Evolutionary conservation across 2,888 invertebrate species (phyloP).

Genomic region (Folsomia manolachei): DNA sequence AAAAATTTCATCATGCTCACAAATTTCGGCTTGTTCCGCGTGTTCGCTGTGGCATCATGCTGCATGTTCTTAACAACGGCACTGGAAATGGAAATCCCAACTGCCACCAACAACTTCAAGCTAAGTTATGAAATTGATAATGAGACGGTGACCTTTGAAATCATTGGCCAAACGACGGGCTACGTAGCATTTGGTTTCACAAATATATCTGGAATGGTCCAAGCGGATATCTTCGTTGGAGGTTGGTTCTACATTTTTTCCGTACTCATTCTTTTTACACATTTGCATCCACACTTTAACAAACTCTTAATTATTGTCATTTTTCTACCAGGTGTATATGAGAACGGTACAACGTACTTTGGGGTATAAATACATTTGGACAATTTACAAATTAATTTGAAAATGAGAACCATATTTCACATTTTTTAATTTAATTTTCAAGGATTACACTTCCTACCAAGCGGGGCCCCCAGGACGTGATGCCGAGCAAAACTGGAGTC

Average conservation of each 20-base stretch:
- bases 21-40: no score
- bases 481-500: slow-evolving; percentile 2
- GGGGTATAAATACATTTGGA: not conserved
- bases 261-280: no score
- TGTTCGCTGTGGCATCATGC: not conserved
- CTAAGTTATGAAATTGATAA: not conserved
- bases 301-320: no score
- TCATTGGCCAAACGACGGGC: not conserved
- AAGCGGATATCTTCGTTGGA: slow-evolving; percentile 11
- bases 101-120: not conserved
- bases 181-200: slow-evolving; percentile 15
- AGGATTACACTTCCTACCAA: not conserved
- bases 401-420: not conserved
- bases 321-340: no score
- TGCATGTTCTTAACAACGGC: not conserved
- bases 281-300: no score
- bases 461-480: not conserved
- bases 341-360: not conserved
- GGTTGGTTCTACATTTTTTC: no score
- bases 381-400: not conserved
- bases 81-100: no score
- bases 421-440: no score
- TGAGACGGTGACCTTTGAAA: not conserved
- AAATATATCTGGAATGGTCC: slow-evolving; percentile 11
- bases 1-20: no score